Base-by-base conservation (phyloP, 2,113 vertebrate species). In the Toxotes jaculatrix region DNA sequence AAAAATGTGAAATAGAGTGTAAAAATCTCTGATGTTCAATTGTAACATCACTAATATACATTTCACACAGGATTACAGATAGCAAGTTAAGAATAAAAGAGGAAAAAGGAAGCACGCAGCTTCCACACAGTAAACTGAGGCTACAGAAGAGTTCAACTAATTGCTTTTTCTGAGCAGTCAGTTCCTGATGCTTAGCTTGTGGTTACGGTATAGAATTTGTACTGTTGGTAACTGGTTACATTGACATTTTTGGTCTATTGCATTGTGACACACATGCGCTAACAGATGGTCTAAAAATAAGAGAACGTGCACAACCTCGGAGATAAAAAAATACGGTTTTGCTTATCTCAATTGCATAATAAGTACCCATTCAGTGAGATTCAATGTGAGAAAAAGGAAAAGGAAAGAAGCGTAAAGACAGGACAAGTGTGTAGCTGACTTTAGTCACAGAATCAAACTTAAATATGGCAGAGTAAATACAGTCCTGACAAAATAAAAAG, bases 91-190 rank as follows among this genome's bases (percentile, higher is more conserved):
- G 0, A 38, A 21, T n/a, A 0, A 34, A 27, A 66, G 57, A 61
- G 19, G 7, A 62, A 87, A 70, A 55, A 8, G 61, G 53, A 82
- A 87, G 61, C 13, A 64, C 45, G 51, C 1, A 2, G 31, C n/a
- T 42, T 69, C 38, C 38, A 34, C 5, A 14, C 11, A n/a, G 56
- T 70, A 21, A 81, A 57, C 59, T 72, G 14, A 83, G 73, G 31
- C 31, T 9, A 23, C 45, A 12, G 10, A 11, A 7, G 6, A 60
- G 3, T 4, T 45, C 21, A 49, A 49, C 7, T 42, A 11, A 43
- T 43, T 56, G 7, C 42, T 1, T 11, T 27, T 56, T 64, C 59
- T 61, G 13, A 60, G 3, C 2, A 3, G 7, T 0, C 23, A 47
- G 57, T 67, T 79, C 47, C 49, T 45, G 1, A 43, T 62, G 6